Base-by-base conservation (phyloP, 64 coral and sea anemone genomes). In the Montipora efflorescens region DNA sequence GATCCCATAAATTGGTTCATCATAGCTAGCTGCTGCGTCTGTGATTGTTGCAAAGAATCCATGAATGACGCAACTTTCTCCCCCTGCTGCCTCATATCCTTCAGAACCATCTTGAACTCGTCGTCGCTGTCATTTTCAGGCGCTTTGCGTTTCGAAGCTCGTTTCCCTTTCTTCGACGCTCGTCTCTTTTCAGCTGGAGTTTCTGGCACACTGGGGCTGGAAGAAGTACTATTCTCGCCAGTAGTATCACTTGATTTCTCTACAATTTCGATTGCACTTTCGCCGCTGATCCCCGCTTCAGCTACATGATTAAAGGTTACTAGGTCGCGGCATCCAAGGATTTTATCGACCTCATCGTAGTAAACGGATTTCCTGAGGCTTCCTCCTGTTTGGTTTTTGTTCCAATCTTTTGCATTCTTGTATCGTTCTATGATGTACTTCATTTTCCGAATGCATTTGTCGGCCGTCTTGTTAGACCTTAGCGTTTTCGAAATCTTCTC, bases 361-460 rank as follows among this genome's bases (percentile, higher is more conserved):
- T 77, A 92, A 55, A 74, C 48, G 72, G 82, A 71, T 19, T 67
- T 85, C 82, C 80, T 92, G 47, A 71, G 46, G 55, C 70, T 92
- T 74, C 90, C 59, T 80, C 79, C 78, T 80, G 89, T 80, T 91
- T 91, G 89, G 78, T 91, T 91, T 81, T 79, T 91, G 89, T 82
- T 91, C 89, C 89, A 91, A 67, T 91, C 89, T 68, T 75, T 72
- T 75, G 71, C 90, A 58, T 92, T 82, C 50, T 92, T 92, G 50
- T 92, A 92, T 75, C 81, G 83, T 75, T 71, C 80, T 83, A 92
- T 92, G 53, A 92, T 76, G 18, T 92, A 92, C 90, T 92, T 81
- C 90, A 92, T 92, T 92, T 92, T 92, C 78, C 80, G 78, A 23
- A 70, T 81, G 67, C 89, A 91, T 81, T 91, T 81, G 78, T 91